phyloP scores from a whole-genome alignment of 2,888 invertebrate genomes.

The Chloroclysta siterata region DNA sequence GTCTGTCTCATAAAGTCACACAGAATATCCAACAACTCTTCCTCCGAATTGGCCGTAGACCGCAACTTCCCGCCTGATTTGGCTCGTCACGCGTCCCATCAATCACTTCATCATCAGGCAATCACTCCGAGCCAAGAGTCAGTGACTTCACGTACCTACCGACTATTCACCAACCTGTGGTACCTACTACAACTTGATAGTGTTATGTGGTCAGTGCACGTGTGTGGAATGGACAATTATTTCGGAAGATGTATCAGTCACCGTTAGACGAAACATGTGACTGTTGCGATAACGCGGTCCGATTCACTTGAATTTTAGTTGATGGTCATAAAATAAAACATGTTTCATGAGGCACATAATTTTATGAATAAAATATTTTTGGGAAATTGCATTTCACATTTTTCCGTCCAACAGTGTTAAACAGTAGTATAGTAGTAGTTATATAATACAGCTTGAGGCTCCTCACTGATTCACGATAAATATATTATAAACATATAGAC shows the following conservation, averaged over 20 bases:
- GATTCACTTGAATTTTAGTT: conserved; percentile 1
- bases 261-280: conserved; percentile 26
- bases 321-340: not conserved
- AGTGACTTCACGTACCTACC: conserved; percentile 13
- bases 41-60: conserved; percentile 12
- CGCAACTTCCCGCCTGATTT: conserved; percentile 22
- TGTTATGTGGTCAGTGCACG: conserved; percentile 17
- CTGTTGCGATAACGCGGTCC: not conserved
- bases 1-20: not conserved
- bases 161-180: conserved; percentile 16
- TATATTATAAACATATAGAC: not conserved
- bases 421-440: too few relatives aligned
- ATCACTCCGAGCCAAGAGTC: conserved; percentile 22
- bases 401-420: not conserved
- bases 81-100: conserved; percentile 22
- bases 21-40: not conserved
- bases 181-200: conserved; percentile 6
- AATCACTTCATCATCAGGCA: conserved; percentile 27
- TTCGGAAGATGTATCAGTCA: conserved; percentile 20
- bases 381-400: not conserved
- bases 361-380: not conserved
- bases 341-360: not conserved
- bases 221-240: conserved; percentile 23
- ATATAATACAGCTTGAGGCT: not conserved
- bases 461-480: not conserved